Conservation (phyloP, 2,113 vertebrate species). For the Semnornis frantzii region DNA sequence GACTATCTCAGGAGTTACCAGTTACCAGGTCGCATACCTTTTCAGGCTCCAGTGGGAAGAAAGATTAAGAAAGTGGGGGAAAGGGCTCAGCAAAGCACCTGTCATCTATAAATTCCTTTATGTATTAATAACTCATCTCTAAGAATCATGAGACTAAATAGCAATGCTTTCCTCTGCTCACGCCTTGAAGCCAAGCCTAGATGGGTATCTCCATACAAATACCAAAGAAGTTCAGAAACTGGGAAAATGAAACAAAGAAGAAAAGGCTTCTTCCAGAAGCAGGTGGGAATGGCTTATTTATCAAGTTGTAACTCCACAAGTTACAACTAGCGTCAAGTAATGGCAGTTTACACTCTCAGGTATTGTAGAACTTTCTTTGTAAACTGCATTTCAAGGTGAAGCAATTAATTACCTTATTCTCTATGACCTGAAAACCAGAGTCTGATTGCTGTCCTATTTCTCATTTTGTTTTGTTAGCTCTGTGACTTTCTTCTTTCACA, state of each 20-base stretch:
- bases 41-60: background rate
- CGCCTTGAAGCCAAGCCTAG: background rate
- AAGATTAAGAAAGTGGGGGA: background rate
- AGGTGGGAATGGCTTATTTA: background rate
- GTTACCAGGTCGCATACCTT: background rate
- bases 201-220: background rate
- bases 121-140: background rate
- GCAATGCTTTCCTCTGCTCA: background rate
- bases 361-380: background rate
- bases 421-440: background rate
- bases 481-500: background rate
- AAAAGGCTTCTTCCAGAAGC: background rate
- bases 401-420: conserved; percentile 1
- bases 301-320: background rate
- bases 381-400: conserved; percentile 10
- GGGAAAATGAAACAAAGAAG: background rate
- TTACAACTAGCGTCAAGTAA: background rate
- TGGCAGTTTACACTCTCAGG: background rate
- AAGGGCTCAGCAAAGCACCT: conserved; percentile 3
- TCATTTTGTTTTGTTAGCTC: background rate
- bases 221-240: background rate
- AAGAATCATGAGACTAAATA: background rate
- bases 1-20: background rate
- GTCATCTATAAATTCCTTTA: background rate
- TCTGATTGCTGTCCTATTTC: background rate